Percentiles rank a stretch among this genome's conserved stretches.
Evolutionary conservation across 2,888 invertebrate genomes (phyloP).

Genomic region (Eilema depressum): DNA sequence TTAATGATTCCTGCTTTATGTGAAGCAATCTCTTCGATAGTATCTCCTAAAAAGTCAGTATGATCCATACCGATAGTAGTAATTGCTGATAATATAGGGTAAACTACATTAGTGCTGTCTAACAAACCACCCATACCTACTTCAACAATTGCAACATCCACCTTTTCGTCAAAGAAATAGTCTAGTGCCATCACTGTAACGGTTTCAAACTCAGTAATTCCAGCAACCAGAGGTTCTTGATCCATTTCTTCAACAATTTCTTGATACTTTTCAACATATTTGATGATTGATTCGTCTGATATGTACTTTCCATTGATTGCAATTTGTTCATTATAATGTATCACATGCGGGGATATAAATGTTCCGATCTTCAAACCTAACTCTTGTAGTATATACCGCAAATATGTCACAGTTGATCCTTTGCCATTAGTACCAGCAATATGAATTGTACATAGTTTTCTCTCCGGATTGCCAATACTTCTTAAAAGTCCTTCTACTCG

Average conservation of each 20-base stretch:
- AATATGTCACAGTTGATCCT: slow-evolving; percentile 17
- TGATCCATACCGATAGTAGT: slow-evolving; percentile 18
- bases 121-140: slow-evolving; percentile 20
- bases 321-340: slow-evolving; percentile 18
- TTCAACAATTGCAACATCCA: slow-evolving; percentile 19
- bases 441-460: slow-evolving; percentile 12
- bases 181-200: slow-evolving; percentile 15
- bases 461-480: slow-evolving; percentile 16
- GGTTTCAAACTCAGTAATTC: slow-evolving; percentile 20
- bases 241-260: slow-evolving; percentile 15
- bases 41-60: slow-evolving; percentile 15
- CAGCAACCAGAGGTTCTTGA: neutral
- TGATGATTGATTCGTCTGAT: slow-evolving; percentile 9
- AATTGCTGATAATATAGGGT: slow-evolving; percentile 13
- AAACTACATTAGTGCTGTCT: slow-evolving; percentile 20
- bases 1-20: slow-evolving; percentile 19
- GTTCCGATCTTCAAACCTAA: slow-evolving; percentile 16
- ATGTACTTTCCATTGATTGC: slow-evolving; percentile 17
- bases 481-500: slow-evolving; percentile 12
- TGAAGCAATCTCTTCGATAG: slow-evolving; percentile 17
- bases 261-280: slow-evolving; percentile 21
- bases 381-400: slow-evolving; percentile 12
- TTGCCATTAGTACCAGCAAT: slow-evolving; percentile 19
- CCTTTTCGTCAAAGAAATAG: slow-evolving; percentile 16
- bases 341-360: slow-evolving; percentile 15